Conservation (phyloP, 2,888 invertebrate species). For the Oscheius onirici region DNA sequence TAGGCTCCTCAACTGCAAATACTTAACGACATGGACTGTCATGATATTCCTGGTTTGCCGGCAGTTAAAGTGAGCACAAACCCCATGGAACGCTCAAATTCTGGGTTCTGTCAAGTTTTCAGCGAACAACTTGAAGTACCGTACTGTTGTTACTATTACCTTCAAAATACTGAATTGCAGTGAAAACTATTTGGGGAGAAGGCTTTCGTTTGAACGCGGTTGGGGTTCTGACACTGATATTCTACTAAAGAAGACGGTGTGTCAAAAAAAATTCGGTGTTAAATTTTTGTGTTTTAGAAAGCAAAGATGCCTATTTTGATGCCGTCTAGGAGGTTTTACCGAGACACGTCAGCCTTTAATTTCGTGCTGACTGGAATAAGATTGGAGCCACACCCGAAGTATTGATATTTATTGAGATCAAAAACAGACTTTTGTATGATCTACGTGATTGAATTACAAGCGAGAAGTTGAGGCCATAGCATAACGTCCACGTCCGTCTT, state of each 20-base stretch:
- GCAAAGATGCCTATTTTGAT: neutral
- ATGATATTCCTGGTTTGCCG: slow-evolving; percentile 1
- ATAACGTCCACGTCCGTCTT: slow-evolving; percentile 28
- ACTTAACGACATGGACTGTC: neutral
- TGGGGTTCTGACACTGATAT: neutral
- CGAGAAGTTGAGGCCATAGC: slow-evolving; percentile 20
- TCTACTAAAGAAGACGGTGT: neutral
- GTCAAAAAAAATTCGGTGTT: neutral
- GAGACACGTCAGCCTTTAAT: neutral
- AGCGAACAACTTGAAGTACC: too few relatives aligned
- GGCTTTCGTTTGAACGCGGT: neutral
- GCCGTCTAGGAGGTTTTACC: neutral
- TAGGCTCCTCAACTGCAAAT: neutral
- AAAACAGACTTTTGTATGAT: neutral
- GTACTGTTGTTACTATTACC: too few relatives aligned
- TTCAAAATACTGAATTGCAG: too few relatives aligned
- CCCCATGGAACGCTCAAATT: too few relatives aligned
- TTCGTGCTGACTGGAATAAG: slow-evolving; percentile 17
- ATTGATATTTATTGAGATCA: slow-evolving; percentile 23
- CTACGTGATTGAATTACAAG: slow-evolving; percentile 5
- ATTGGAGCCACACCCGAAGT: slow-evolving; percentile 14
- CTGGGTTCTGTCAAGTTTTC: too few relatives aligned
- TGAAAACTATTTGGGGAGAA: neutral
- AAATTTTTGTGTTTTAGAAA: neutral
- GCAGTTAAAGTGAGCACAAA: too few relatives aligned